A percentile compares a stretch with the other conserved stretches of the same genome.
These are phyloP conservation scores for Pelvicachromis taeniatus DNA, from an alignment of 2,113 vertebrate genomes.

Conservation along the genomic window DNA sequence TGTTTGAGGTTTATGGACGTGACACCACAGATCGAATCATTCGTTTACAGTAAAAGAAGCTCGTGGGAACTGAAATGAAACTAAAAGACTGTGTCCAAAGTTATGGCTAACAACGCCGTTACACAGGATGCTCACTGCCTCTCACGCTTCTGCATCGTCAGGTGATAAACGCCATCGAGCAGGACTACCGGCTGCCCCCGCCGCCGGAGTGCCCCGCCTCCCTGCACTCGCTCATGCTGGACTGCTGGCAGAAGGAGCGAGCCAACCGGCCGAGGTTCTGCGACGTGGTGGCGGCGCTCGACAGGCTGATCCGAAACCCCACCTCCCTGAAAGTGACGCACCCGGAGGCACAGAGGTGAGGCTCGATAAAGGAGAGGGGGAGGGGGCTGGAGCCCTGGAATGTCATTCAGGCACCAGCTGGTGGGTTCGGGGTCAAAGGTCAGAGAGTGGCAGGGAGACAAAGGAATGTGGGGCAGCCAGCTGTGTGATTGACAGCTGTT, in stretches of 20 bases:
- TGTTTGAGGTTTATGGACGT: not conserved
- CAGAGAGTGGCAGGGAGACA: not conserved
- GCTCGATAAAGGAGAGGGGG: not conserved
- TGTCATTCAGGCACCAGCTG: conserved; percentile 2
- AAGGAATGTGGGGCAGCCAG: not conserved
- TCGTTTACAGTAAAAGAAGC: not conserved
- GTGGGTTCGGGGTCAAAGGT: conserved; percentile 11
- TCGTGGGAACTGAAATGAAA: too few species aligned
- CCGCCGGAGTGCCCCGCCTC: conserved; percentile 91
- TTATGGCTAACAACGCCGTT: not conserved
- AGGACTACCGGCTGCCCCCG: conserved; percentile 91
- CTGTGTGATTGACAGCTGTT: conserved; percentile 29
- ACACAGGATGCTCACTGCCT: not conserved
- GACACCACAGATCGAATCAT: accelerated
- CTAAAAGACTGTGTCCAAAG: not conserved
- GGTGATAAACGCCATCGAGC: conserved; percentile 98
- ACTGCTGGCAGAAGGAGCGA: conserved; percentile 95
- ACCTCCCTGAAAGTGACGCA: conserved; percentile 80
- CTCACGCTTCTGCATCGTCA: conserved; percentile 24
- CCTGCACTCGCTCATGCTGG: conserved; percentile 90
- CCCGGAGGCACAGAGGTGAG: conserved; percentile 73
- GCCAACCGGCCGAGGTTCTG: conserved; percentile 79
- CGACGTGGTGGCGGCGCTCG: conserved; percentile 80
- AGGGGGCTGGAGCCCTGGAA: not conserved
- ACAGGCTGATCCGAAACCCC: conserved; percentile 86